Conservation (phyloP, 2,888 invertebrate genomes). For the Lycia hirtaria region DNA sequence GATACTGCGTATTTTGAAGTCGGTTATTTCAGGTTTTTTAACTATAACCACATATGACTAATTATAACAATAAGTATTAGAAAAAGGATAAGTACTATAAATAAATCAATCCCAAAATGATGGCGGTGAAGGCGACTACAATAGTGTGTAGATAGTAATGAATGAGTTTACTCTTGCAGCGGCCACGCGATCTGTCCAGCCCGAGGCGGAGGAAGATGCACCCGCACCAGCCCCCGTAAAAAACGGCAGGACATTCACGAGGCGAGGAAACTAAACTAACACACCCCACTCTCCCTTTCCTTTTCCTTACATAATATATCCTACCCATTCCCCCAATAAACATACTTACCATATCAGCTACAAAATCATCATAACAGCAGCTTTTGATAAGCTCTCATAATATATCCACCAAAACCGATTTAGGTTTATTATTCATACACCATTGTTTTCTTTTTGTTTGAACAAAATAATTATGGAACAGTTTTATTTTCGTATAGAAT, state of each 20-base stretch:
- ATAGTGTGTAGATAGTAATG: background rate
- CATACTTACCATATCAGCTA: background rate
- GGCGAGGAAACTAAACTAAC: conserved; percentile 63
- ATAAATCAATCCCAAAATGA: too few species aligned
- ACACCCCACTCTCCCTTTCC: conserved; percentile 32
- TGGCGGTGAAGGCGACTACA: too few species aligned
- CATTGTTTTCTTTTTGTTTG: too few species aligned
- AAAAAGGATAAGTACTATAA: too few species aligned
- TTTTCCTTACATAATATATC: conserved; percentile 21
- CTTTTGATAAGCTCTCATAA: too few species aligned
- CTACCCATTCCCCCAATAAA: background rate
- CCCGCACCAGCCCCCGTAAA: conserved; percentile 55
- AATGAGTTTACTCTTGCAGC: conserved; percentile 51
- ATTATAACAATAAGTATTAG: too few species aligned
- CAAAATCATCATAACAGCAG: background rate
- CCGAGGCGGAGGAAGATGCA: conserved; percentile 66
- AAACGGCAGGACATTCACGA: conserved; percentile 62
- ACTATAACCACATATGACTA: too few species aligned
- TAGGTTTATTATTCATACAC: too few species aligned
- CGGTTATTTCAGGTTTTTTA: too few species aligned
- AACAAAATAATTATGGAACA: too few species aligned
- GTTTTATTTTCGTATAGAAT: background rate
- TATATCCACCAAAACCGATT: background rate
- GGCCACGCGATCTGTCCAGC: conserved; percentile 65
- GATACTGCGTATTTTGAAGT: too few species aligned